Evolutionary conservation across 92 coral and sea anemone species (phyloP).

Genomic region (Palythoa caribaeorum): DNA sequence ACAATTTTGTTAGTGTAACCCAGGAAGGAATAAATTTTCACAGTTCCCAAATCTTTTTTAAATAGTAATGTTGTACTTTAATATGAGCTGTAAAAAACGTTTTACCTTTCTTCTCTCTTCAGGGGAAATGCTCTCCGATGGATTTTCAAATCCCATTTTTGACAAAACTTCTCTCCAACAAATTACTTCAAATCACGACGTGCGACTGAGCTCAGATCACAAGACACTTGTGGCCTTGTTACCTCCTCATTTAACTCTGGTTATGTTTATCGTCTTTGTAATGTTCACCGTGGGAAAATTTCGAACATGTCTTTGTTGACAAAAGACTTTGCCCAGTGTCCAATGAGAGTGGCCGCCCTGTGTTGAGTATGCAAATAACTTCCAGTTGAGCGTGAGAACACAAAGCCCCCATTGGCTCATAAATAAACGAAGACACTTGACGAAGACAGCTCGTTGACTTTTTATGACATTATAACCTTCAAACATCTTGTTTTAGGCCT

Average conservation of each 20-base stretch:
- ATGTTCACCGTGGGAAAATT: slow-evolving; percentile 82
- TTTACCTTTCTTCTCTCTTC: slow-evolving; percentile 70
- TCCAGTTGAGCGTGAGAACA: slow-evolving; percentile 73
- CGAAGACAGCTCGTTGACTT: slow-evolving; percentile 26
- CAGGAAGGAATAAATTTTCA: not conserved
- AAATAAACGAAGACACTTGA: slow-evolving; percentile 14
- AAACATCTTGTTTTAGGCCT: slow-evolving; percentile 57
- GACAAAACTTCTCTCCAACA: not conserved
- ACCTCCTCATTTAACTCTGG: not conserved
- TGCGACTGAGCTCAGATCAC: not conserved
- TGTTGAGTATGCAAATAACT: slow-evolving; percentile 54
- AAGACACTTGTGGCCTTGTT: not conserved
- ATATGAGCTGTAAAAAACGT: not conserved
- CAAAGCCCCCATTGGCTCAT: slow-evolving; percentile 62
- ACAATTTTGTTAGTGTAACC: not conserved
- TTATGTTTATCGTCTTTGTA: slow-evolving; percentile 44
- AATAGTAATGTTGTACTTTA: too few relatives aligned
- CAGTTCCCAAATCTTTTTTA: not conserved
- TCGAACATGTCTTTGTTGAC: slow-evolving; percentile 43
- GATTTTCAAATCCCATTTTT: slow-evolving; percentile 74
- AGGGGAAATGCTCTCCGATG: slow-evolving; percentile 15
- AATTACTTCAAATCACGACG: not conserved
- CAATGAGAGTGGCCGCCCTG: slow-evolving; percentile 58
- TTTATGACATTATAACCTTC: slow-evolving; percentile 21
- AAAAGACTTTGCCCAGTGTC: slow-evolving; percentile 46